Conservation (phyloP, 2,797 vertebrate species). For the Sebastes diploproa region DNA sequence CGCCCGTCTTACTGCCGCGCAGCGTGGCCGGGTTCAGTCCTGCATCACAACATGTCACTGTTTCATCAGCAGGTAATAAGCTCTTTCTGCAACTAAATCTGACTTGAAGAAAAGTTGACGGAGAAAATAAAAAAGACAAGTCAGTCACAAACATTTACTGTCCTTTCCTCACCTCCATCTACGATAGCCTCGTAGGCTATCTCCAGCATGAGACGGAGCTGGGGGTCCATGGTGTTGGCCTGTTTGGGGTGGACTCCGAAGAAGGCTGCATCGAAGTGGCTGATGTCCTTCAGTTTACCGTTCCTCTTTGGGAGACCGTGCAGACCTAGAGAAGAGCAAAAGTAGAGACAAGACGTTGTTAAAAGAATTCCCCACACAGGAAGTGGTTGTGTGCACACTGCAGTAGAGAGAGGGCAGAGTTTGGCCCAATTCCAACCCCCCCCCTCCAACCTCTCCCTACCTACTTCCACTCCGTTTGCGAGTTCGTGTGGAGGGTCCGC, state of each 20-base stretch:
- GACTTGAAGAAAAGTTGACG: too few species aligned
- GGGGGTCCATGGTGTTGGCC: slow-evolving; percentile 98
- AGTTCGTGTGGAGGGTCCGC: too few species aligned
- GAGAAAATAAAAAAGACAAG: neutral
- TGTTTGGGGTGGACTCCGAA: slow-evolving; percentile 95
- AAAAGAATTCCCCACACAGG: neutral
- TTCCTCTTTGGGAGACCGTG: slow-evolving; percentile 92
- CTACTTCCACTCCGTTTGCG: too few species aligned
- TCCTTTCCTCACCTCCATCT: slow-evolving; percentile 87
- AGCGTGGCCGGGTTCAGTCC: slow-evolving; percentile 88
- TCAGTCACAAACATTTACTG: neutral
- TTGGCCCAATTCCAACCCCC: too few species aligned
- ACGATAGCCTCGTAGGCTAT: slow-evolving; percentile 93
- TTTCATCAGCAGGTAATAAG: neutral
- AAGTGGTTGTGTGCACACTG: too few species aligned
- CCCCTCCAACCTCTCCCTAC: too few species aligned
- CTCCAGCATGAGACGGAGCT: slow-evolving; percentile 93
- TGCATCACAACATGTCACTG: slow-evolving; percentile 45
- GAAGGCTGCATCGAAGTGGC: slow-evolving; percentile 93
- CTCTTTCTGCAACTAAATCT: too few species aligned
- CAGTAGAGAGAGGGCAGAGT: too few species aligned
- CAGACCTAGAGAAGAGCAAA: slow-evolving; percentile 81
- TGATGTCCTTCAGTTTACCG: slow-evolving; percentile 96
- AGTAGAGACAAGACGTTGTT: neutral
- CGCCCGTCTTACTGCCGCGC: slow-evolving; percentile 90